Base-by-base conservation (phyloP, 2,113 vertebrate genomes). In the Pardalotus punctatus region DNA sequence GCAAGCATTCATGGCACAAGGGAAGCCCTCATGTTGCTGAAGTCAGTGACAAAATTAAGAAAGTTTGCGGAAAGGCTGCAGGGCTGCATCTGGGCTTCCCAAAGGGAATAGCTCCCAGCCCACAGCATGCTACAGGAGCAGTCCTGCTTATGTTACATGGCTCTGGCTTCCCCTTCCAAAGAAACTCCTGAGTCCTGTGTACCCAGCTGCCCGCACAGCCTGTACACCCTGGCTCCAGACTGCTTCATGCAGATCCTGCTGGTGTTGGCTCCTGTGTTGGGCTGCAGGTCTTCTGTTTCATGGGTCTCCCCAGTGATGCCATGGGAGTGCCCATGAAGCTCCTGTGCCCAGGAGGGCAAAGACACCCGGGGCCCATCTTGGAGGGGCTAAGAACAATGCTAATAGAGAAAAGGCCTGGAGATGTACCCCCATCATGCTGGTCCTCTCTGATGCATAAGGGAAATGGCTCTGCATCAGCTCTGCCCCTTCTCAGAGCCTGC, bases 341-440 rank as follows among this genome's bases (percentile, higher is more conserved):
- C 17, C 13, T 42, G 36, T 2, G 2, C 21, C 13, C 24, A 56
- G 51, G 47, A 88, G 13, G 12, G 9, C 38, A 51, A 14, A 54
- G 48, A 73, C 14, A 50, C 18, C 9, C 5, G 3, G 38, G 27
- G 11, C 18, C 29, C 25, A 24, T 31, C 48, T 64, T 2, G 1
- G 53, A 20, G 43, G 12, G 33, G 11, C 24, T 51, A 48, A 83
- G 15, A 65, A 56, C 20, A 65, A n/a, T 7, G 24, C 3, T 18
- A 51, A 15, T 0, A 18, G 18, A 76, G 58, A 22, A 65, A 72
- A 72, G 69, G 6, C 25, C 50, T 51, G 11, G 29, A 76, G 17
- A 54, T 14, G 21, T 43, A 56, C 1, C 8, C 6, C 1, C 18
- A 18, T 23, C 1, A 1, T 28, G n/a, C 27, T 43, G 33, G 13